Evolutionary conservation across 2,113 vertebrate species (phyloP), one percentile per base, ranked within the genome.

Genomic region (Grallaria varia): DNA sequence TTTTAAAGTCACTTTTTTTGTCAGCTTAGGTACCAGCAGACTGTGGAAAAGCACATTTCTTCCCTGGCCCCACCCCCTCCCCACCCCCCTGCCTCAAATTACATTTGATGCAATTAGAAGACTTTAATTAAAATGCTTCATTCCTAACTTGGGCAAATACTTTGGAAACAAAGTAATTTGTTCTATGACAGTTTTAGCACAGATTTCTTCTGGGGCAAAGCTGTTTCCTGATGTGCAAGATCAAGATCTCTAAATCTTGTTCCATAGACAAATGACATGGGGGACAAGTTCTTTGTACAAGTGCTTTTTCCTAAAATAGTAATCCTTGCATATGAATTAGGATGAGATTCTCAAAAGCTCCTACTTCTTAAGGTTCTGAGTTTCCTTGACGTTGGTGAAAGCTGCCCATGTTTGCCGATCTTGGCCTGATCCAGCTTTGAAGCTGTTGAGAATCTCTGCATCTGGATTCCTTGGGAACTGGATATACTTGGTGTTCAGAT

Each of bases 121-220:
- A 33, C 72, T 60, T 81, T 88, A 88, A 94, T 88, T 95, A 93
- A 93, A 80, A 94, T 89, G 37, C 75, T 80, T 53, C 10, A 9
- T 94, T 93, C 0, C 3, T 87, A 93, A 58, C n/a, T 91, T 89
- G 25, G 69, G 27, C 42, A 79, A 73, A 88, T 58, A 91, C 69
- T 85, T 96, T 73, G 89, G 87, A 85, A 89, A 59, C 71, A 72
- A 85, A 90, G 58, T 91, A 13, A 76, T 66, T 87, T 95, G 72
- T 94, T 94, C 74, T 87, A 42, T 76, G 45, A 35, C 58, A 78
- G 44, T 40, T 87, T 87, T 83, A 30, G 74, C 44, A 42, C 62
- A 91, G 62, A 68, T 75, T 95, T 83, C 33, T 80, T 91, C 66
- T 27, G 15, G 28, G 58, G 25, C 37, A 87, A 76, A 95, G 71